A percentile compares a stretch with the other conserved stretches of the same genome.
Conservation (phyloP, 2,797 vertebrate genomes). For the Pangasius macronema region DNA sequence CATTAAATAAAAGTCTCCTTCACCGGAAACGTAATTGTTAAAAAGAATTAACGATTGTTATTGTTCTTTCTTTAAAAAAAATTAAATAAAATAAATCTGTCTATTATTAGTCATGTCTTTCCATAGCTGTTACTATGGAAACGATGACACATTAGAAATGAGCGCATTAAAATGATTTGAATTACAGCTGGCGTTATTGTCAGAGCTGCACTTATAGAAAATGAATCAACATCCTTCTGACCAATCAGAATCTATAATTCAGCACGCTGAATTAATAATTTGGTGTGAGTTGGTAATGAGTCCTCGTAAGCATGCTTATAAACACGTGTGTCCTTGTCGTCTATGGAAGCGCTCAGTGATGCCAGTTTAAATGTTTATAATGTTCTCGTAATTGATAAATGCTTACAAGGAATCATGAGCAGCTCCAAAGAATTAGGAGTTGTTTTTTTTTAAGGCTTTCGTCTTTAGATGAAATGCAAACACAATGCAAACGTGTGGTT, state of each 20-base stretch:
- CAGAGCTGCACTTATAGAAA: not conserved
- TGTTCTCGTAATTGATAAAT: not conserved
- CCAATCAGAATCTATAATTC: not conserved
- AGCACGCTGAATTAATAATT: no score
- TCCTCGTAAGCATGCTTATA: not conserved
- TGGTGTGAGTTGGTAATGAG: not conserved
- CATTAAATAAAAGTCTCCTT: not conserved
- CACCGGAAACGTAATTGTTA: not conserved
- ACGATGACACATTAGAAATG: not conserved
- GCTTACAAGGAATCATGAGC: not conserved
- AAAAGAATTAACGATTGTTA: not conserved
- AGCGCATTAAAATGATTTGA: no score
- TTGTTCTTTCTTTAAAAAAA: not conserved
- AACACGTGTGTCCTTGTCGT: not conserved
- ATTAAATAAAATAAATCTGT: no score
- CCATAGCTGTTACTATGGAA: not conserved
- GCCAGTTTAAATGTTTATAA: not conserved
- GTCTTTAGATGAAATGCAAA: not conserved
- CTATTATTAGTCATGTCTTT: not conserved
- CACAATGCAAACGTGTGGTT: not conserved
- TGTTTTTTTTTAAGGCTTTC: not conserved
- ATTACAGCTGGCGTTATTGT: not conserved
- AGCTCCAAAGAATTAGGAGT: not conserved
- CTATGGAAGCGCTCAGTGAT: not conserved
- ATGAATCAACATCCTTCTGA: not conserved